Base-by-base conservation (phyloP, 2,888 invertebrate genomes). In the Clanis bilineata region DNA sequence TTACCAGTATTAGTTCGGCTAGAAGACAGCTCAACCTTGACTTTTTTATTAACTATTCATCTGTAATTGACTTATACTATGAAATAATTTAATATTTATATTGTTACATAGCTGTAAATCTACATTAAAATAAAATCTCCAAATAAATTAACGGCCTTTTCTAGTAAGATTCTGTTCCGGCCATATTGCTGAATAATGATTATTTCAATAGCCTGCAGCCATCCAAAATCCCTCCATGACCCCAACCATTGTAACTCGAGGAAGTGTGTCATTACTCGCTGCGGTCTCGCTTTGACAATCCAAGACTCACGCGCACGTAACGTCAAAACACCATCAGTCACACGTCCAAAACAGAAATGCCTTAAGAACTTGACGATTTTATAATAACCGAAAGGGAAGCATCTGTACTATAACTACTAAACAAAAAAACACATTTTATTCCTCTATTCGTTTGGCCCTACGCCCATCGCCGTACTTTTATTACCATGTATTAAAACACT, bases 351-450 rank as follows among this genome's bases (percentile, higher is more conserved):
- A 85, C 80, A 82, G 85, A 87, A 87, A 84, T 79, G 78, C 71
- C 71, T 71, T 76, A 70, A 64, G 65, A 68, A 79, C 87, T 83
- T 89, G 90, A 91, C 86, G 89, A 91, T 88, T 87, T 90, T 90
- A 89, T 91, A 91, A 91, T 91, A 91, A 90, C 87, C 80, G 73
- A 80, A 70, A 74, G 79, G 75, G 79, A 77, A 73, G 63, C 64
- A 71, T 70, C 80, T 76, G 77, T 71, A 70, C 69, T 68, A 72
- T 71, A 77, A 77, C 76, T 73, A 76, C 67, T 69, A 74, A 74
- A 70, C 63, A 68, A 66, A 68, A 74, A 82, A 84, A 81, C 85
- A 83, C 84, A 80, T 73, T 69, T 70, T 80, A 79, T 82, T 79
- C 77, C 78, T 77, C 84, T 82, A 85, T 82, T 74, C 82, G 76